Percentiles rank a stretch among this genome's conserved stretches.
Conservation (phyloP, 2,888 invertebrate species). For the Chloroclystis v-ata region DNA sequence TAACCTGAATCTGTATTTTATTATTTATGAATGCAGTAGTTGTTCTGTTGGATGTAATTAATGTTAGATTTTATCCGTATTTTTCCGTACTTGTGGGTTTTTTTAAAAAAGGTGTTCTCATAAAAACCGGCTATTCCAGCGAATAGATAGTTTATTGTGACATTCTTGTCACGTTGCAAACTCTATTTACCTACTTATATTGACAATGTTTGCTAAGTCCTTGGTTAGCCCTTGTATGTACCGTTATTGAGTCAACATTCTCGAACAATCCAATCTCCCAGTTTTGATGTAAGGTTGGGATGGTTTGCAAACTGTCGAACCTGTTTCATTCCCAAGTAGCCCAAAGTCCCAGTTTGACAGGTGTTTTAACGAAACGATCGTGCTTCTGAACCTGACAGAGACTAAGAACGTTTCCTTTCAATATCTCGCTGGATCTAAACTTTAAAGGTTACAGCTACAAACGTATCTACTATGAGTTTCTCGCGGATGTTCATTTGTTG, state of each 20-base stretch:
- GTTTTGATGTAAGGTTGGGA: conserved; percentile 26
- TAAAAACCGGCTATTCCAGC: too few species aligned
- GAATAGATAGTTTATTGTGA: conserved; percentile 2
- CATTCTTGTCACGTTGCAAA: not conserved
- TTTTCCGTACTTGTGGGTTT: too few species aligned
- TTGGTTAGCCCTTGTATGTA: not conserved
- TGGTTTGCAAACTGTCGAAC: conserved; percentile 41
- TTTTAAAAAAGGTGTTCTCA: too few species aligned
- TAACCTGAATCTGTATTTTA: too few species aligned
- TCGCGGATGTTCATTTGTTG: too few species aligned
- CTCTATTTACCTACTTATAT: not conserved
- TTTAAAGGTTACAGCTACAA: not conserved
- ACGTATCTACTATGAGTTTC: too few species aligned
- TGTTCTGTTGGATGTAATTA: too few species aligned
- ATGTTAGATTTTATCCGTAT: too few species aligned
- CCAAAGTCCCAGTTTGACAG: conserved; percentile 26
- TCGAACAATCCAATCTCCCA: not conserved
- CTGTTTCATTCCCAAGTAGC: conserved; percentile 37
- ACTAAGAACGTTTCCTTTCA: conserved; percentile 3
- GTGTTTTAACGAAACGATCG: conserved; percentile 12
- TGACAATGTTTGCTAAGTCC: not conserved
- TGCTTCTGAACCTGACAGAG: conserved; percentile 12
- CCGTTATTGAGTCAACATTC: not conserved
- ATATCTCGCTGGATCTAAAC: not conserved
- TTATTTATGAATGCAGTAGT: too few species aligned